Base-by-base conservation (phyloP, 2,113 vertebrate genomes). In the Illadopsis cleaveri region DNA sequence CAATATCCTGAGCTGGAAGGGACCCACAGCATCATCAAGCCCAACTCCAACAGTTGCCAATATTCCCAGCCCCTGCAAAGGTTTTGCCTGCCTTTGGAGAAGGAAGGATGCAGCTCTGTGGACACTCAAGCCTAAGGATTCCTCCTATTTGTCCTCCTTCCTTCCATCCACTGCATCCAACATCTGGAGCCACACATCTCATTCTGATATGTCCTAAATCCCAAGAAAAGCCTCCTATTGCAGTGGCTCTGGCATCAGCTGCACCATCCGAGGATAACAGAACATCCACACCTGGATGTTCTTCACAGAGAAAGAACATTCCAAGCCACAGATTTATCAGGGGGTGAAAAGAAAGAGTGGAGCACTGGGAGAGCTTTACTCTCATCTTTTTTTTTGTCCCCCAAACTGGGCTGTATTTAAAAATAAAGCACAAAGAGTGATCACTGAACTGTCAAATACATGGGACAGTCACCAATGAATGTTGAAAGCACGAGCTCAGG, bases 351-450 rank as follows among this genome's bases (percentile, higher is more conserved):
- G 33, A 44, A 51, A 31, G 27, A 77, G 13, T 4, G n/a, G 33
- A 72, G 10, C 37, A 37, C 12, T n/a, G 33, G 1, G 35, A 23
- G 30, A 84, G 24, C 3, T 92, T 60, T 69, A 14, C 18, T 71
- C 22, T 3, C 6, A 11, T 15, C 23, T 25, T 31, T 28, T 12
- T 7, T 1, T 0, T 51, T 44, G 42, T 4, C 13, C 4, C 6
- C 9, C 3, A 66, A 6, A 15, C 2, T 22, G 20, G n/a, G 28
- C 38, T 86, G 27, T 7, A 4, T 47, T 30, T 76, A 33, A 84
- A 73, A 71, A n/a, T 12, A 5, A 77, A 86, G 28, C 9, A 37
- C 56, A 64, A 68, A 64, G 10, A n/a, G 6, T 11, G 38, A 54
- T 45, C 35, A 25, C 16, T 27, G 51, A 75, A 18, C 33, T 42